A percentile compares a stretch with the other conserved stretches of the same genome.
Conservation (phyloP, 2,797 vertebrate species). For the Chiroxiphia lanceolata region DNA sequence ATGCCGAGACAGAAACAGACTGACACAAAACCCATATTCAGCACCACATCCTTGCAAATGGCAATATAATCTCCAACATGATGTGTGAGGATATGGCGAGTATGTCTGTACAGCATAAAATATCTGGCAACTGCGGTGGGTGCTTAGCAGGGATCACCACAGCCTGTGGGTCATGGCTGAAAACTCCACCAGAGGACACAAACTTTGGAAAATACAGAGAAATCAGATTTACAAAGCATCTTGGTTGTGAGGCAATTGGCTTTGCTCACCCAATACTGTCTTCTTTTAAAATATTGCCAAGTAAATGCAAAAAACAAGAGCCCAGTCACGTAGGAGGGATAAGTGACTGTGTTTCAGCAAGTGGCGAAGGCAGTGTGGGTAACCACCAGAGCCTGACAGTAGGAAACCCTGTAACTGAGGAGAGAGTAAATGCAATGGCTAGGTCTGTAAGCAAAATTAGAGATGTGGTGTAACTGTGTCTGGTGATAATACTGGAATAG, state of each 20-base stretch:
- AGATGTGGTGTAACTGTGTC: background rate
- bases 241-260: background rate
- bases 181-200: background rate
- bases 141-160: background rate
- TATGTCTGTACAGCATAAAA: background rate
- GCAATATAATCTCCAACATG: background rate
- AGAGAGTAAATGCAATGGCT: background rate
- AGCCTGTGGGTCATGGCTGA: background rate
- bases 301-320: background rate
- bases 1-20: background rate
- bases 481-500: background rate
- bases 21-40: background rate
- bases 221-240: background rate
- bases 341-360: background rate
- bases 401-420: background rate
- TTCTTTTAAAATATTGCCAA: background rate
- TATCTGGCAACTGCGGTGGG: background rate
- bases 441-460: background rate
- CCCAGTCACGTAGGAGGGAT: rapidly evolving
- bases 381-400: background rate
- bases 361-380: background rate
- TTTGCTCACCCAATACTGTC: background rate
- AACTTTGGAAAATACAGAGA: background rate
- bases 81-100: background rate
- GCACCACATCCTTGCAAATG: background rate